Evolutionary conservation across 2,888 invertebrate species (phyloP).

Genomic region (Celastrina argiolus): DNA sequence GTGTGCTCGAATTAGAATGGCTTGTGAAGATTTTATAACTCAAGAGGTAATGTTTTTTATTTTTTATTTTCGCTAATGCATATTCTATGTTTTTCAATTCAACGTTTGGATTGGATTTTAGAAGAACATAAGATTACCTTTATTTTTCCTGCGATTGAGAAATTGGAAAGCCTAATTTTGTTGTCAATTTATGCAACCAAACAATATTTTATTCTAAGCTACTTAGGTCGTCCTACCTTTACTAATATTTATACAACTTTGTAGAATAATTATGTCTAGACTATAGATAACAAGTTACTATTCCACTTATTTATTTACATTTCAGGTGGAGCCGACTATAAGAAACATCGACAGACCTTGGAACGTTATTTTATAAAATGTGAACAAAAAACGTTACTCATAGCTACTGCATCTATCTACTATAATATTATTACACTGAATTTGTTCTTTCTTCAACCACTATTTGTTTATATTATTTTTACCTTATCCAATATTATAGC

Average conservation of each 20-base stretch:
- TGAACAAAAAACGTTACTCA: conserved; percentile 43
- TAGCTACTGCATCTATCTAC: too few relatives aligned
- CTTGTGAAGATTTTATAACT: conserved; percentile 90
- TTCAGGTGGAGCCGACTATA: conserved; percentile 78
- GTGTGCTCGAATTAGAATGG: conserved; percentile 92
- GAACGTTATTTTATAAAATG: conserved; percentile 63
- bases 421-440: too few relatives aligned
- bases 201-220: too few relatives aligned
- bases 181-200: too few relatives aligned
- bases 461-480: not conserved
- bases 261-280: not conserved
- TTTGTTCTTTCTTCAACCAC: not conserved
- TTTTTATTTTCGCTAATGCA: conserved; percentile 7
- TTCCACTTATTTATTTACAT: conserved; percentile 36
- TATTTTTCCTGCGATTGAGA: too few relatives aligned
- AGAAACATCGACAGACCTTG: conserved; percentile 75
- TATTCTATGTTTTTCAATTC: not conserved
- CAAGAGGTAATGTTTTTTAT: conserved; percentile 75
- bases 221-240: not conserved
- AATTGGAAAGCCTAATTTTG: too few relatives aligned
- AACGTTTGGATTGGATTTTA: too few relatives aligned
- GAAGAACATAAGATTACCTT: too few relatives aligned
- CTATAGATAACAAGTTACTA: conserved; percentile 13
- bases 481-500: not conserved
- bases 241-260: not conserved